Percentiles rank a stretch among this genome's conserved stretches.
These are phyloP conservation scores for Pangasius krempfi DNA, from an alignment of 2,797 vertebrate genomes.

Conservation along the genomic window DNA sequence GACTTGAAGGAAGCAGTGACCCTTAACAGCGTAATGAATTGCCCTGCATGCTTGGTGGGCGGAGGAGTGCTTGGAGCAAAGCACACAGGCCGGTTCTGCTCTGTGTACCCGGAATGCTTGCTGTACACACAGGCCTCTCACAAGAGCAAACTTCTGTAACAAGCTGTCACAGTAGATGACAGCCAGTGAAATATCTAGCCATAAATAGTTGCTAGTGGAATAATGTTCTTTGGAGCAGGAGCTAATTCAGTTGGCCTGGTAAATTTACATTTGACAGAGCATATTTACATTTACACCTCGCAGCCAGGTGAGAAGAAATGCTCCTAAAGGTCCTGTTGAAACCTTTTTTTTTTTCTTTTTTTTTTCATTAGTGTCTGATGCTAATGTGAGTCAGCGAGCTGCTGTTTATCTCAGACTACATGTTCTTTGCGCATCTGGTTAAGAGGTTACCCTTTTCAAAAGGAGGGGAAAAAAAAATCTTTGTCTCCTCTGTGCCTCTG, in stretches of 20 bases:
- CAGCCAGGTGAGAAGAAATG: constrained; percentile 36
- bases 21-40: constrained; percentile 64
- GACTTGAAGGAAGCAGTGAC: constrained; percentile 69
- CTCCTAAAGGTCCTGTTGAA: not conserved
- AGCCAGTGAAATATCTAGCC: constrained; percentile 19
- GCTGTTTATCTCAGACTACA: constrained; percentile 38
- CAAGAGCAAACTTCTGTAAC: constrained; percentile 24
- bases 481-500: constrained; percentile 69
- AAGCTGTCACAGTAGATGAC: constrained; percentile 20
- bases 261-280: constrained; percentile 33
- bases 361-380: constrained; percentile 18
- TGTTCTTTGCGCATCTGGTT: constrained; percentile 43
- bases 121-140: not conserved
- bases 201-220: constrained; percentile 18
- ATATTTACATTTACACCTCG: constrained; percentile 37
- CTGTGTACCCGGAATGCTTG: constrained; percentile 11
- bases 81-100: constrained; percentile 7
- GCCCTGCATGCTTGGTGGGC: constrained; percentile 48
- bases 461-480: constrained; percentile 58
- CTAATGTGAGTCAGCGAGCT: constrained; percentile 33
- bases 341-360: not conserved
- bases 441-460: constrained; percentile 50
- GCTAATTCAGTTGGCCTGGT: constrained; percentile 12
- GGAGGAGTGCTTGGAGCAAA: constrained; percentile 17
- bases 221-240: constrained; percentile 24